Conservation (phyloP, 2,797 vertebrate genomes). For the Aeoliscus strigatus region DNA sequence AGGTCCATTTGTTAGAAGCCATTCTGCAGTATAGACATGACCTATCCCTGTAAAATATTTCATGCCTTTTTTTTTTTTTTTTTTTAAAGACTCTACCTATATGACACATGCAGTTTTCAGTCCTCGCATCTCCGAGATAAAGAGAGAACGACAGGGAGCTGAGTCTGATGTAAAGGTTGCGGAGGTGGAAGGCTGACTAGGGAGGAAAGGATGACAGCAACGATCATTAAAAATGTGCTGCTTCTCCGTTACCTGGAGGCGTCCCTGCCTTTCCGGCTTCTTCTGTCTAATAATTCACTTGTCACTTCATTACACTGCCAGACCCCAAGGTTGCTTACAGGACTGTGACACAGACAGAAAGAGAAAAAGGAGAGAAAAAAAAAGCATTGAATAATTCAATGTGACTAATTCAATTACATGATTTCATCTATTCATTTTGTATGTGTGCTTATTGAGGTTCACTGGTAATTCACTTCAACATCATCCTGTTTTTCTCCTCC, state of each 20-base stretch:
- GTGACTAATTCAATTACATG: constrained; percentile 37
- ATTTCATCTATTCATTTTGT: constrained; percentile 41
- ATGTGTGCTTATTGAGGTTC: constrained; percentile 42
- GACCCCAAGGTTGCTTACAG: constrained; percentile 86
- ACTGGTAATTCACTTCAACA: constrained; percentile 44
- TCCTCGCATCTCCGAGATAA: constrained; percentile 50
- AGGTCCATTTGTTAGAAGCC: constrained; percentile 49
- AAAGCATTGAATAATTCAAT: constrained; percentile 47
- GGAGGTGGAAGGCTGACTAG: constrained; percentile 71
- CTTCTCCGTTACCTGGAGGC: constrained; percentile 79
- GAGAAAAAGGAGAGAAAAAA: constrained; percentile 25
- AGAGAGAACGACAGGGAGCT: constrained; percentile 50
- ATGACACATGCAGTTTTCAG: constrained; percentile 46
- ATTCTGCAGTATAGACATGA: constrained; percentile 52
- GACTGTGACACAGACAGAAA: constrained; percentile 86
- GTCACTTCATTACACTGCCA: constrained; percentile 91
- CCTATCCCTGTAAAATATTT: constrained; percentile 46
- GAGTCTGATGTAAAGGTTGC: constrained; percentile 69
- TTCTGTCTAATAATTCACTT: constrained; percentile 94
- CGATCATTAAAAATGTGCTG: constrained; percentile 76
- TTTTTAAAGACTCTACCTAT: constrained; percentile 41
- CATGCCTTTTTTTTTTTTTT: constrained; percentile 22
- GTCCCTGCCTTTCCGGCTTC: constrained; percentile 84
- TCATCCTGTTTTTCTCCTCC: constrained; percentile 32
- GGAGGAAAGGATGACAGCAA: constrained; percentile 74